phyloP scores from a whole-genome alignment of 2,888 invertebrate genomes.

The Eremobia ochroleuca region DNA sequence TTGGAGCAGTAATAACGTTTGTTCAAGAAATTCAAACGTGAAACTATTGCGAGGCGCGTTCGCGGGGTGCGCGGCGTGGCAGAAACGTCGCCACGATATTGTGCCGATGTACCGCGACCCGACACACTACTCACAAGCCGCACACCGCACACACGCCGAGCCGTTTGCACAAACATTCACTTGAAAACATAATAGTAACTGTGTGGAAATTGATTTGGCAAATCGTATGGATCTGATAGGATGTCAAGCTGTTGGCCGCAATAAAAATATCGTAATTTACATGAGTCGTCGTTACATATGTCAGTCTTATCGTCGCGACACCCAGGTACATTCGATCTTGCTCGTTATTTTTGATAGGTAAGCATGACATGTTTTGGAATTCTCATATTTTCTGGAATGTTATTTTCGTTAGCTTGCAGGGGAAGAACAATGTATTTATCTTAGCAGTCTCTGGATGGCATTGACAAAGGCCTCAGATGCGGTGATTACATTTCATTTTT shows the following conservation, averaged over 20 bases:
- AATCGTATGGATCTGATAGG: constrained; percentile 63
- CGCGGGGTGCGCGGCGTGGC: constrained; percentile 75
- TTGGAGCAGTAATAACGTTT: constrained; percentile 88
- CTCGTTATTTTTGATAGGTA: constrained; percentile 70
- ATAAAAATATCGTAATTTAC: constrained; percentile 66
- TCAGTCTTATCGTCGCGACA: constrained; percentile 58
- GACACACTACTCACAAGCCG: constrained; percentile 5
- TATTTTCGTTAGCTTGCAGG: background rate
- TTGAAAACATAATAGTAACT: constrained; percentile 69
- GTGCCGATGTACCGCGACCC: constrained; percentile 37
- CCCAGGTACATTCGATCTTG: constrained; percentile 49
- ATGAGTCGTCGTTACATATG: constrained; percentile 47
- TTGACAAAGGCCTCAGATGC: constrained; percentile 26
- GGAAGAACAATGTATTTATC: background rate
- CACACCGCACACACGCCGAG: constrained; percentile 27
- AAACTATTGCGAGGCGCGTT: constrained; percentile 82
- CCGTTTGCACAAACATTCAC: constrained; percentile 75
- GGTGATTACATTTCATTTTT: constrained; percentile 43
- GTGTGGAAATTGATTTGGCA: constrained; percentile 63
- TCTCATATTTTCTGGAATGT: constrained; percentile 23
- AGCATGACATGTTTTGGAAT: constrained; percentile 47
- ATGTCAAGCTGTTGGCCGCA: constrained; percentile 58
- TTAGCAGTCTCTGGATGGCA: background rate
- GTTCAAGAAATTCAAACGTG: constrained; percentile 88
- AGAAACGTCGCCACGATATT: constrained; percentile 70